A percentile compares a stretch with the other conserved stretches of the same genome.
These are phyloP conservation scores for Phaethon lepturus DNA, from an alignment of 2,113 vertebrate species.

Conservation along the genomic window DNA sequence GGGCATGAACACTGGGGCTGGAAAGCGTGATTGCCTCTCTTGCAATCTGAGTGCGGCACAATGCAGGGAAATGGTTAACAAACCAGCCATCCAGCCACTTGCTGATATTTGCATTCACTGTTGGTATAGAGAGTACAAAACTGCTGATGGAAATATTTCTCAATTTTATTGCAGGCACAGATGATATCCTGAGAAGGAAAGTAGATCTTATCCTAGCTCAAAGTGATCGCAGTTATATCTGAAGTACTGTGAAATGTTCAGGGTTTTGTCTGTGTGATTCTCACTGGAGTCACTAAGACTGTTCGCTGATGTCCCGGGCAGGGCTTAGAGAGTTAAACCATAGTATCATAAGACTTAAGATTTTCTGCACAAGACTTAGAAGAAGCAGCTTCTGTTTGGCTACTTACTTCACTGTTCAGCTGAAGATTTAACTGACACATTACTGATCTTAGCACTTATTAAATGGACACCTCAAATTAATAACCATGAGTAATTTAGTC, in stretches of 20 bases:
- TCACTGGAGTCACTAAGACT: background rate
- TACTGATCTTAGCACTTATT: background rate
- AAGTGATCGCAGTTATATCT: background rate
- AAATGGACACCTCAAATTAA: background rate
- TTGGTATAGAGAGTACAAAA: background rate
- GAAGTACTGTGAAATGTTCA: background rate
- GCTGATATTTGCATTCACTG: background rate
- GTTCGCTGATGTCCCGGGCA: background rate
- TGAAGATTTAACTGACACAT: background rate
- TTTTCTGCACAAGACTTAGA: background rate
- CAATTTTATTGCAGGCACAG: background rate
- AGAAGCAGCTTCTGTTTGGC: background rate
- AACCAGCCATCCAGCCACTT: background rate
- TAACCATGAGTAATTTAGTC: background rate
- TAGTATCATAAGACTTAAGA: fast-evolving
- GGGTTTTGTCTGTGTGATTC: background rate
- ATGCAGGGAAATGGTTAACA: background rate
- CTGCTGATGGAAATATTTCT: background rate
- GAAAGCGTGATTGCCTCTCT: background rate
- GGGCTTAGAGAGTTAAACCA: background rate
- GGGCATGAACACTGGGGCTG: background rate
- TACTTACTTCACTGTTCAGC: background rate
- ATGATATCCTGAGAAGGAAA: background rate
- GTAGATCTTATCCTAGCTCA: background rate
- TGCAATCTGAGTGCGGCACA: background rate